Base-by-base conservation (phyloP, 2,888 invertebrate genomes). In the Tyria jacobaeae region DNA sequence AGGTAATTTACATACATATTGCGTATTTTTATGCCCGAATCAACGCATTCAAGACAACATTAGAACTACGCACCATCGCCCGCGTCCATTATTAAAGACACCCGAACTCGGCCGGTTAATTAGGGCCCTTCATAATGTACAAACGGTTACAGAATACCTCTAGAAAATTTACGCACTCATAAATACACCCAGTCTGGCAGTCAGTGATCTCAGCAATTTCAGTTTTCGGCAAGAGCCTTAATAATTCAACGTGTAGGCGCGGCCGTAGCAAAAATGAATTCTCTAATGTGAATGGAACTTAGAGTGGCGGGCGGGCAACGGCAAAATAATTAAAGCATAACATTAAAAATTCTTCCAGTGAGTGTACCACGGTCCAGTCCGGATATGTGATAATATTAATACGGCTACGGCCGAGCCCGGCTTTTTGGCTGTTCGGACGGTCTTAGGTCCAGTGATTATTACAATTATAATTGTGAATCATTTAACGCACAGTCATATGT, bases 331-430 rank as follows among this genome's bases (percentile, higher is more conserved):
- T 94, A 92, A 94, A 91, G 91, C 91, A 86, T 84, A 83, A 84
- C 94, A 93, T 94, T 93, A 92, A 93, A 93, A 93, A 93, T 94
- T 93, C 94, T 89, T 92, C 90, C 89, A 87, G 87, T 81, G 89
- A 86, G 89, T 64, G 88, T 86, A 83, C 82, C 87, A 58, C 44
- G 82, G 86, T 77, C 64, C 55, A 83, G 86, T 76, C 89, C 93
- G 93, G 92, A 92, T 92, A 91, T 88, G 89, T 92, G 94, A 92
- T 93, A 92, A 91, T 94, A 93, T 94, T 93, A 93, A 93, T 93
- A 91, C 85, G 84, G 75, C 76, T 91, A 90, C 85, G 84, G 75
- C 70, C 41, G 70, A 70, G 60, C 73, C 51, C 69, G 68, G 74
- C 73, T 75, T 75, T 75, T 72, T 64, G 75, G 21, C 77, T 44